These are phyloP conservation scores for Drosophila meridiana DNA, from an alignment of 2,888 invertebrate species.

Conservation along the genomic window DNA sequence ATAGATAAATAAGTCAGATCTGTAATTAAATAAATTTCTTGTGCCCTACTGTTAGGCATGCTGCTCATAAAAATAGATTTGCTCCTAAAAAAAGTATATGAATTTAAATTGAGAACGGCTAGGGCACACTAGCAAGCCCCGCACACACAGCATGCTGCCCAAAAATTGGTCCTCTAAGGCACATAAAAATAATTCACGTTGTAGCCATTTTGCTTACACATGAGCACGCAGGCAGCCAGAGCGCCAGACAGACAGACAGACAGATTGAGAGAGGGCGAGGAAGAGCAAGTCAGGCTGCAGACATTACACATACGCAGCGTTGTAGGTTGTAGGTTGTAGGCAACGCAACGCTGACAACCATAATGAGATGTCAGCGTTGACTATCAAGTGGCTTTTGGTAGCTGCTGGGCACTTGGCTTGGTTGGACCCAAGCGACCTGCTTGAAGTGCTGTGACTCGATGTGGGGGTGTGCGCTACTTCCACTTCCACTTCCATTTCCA, in stretches of 20 bases:
- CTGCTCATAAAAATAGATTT: constrained; percentile 47
- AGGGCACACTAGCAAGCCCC: constrained; percentile 9
- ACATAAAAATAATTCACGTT: constrained; percentile 77
- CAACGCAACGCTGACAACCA: constrained; percentile 70
- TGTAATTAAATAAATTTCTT: constrained; percentile 31
- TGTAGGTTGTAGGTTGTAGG: constrained; percentile 57
- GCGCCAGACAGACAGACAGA: neutral
- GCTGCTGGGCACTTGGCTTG: constrained; percentile 43
- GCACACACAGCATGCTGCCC: constrained; percentile 23
- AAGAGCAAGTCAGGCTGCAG: constrained; percentile 21
- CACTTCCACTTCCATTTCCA: constrained; percentile 3
- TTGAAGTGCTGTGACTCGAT: constrained; percentile 56
- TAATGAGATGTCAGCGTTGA: constrained; percentile 78
- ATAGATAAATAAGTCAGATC: constrained; percentile 2
- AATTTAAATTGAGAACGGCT: constrained; percentile 57
- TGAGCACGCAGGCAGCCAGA: constrained; percentile 38
- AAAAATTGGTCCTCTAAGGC: constrained; percentile 75
- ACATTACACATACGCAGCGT: constrained; percentile 75
- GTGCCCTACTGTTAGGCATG: neutral
- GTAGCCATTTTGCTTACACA: constrained; percentile 74
- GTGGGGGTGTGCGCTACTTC: constrained; percentile 16
- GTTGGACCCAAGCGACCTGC: constrained; percentile 53
- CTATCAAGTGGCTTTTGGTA: constrained; percentile 75
- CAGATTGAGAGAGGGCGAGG: neutral
- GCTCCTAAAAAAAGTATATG: constrained; percentile 37